phyloP scores from a whole-genome alignment of 2,888 invertebrate genomes.

The Atrina japonica region DNA sequence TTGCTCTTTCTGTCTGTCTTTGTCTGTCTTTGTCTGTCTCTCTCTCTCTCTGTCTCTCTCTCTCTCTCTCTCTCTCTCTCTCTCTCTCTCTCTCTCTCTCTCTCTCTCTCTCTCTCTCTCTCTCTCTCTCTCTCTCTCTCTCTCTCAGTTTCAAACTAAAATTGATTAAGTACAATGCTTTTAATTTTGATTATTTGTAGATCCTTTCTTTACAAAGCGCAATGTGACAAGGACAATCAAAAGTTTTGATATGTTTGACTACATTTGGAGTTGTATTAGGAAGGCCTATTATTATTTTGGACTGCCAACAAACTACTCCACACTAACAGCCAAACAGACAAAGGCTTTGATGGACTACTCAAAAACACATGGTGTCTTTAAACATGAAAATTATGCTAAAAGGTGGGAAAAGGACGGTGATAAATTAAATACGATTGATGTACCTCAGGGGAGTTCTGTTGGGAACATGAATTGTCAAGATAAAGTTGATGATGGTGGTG shows the following conservation, averaged over 20 bases:
- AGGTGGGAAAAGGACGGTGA: conserved; percentile 2
- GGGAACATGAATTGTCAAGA: neutral
- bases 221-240: conserved; percentile 82
- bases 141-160: no score
- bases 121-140: no score
- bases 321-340: conserved; percentile 19
- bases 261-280: conserved; percentile 81
- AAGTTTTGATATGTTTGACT: conserved; percentile 81
- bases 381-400: conserved; percentile 2
- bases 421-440: neutral
- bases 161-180: no score
- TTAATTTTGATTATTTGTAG: conserved; percentile 79
- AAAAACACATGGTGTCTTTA: neutral
- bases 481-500: neutral
- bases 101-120: no score
- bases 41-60: no score
- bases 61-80: no score
- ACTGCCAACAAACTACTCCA: conserved; percentile 59
- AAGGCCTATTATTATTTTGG: conserved; percentile 82
- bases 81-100: no score
- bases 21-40: no score
- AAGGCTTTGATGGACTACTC: neutral
- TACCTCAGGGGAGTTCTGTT: neutral
- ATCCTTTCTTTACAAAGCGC: conserved; percentile 81
- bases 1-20: no score